Evolutionary conservation across 2,113 vertebrate genomes (phyloP), one percentile per base, ranked within the genome.

Genomic region (Lutjanus erythropterus): DNA sequence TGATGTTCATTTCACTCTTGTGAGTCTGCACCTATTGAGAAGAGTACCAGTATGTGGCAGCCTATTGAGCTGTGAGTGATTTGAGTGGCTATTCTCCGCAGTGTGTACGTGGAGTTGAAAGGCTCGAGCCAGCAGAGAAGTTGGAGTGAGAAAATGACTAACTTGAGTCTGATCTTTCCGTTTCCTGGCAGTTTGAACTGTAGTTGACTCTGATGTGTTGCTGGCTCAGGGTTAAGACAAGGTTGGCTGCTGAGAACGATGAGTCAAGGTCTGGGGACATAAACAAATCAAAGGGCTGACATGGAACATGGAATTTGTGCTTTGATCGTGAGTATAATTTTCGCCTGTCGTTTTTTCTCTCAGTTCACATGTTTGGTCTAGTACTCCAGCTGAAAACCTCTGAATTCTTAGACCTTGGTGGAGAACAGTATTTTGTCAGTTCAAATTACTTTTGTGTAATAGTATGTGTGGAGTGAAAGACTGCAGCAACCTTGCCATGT

Each of bases 31-130:
- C 84, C 89, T 83, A 88, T 92, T 91, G 88, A 91, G 82, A 78
- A 56, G 87, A 88, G 86, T 65, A 75, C 59, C 83, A 61, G 68
- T 75, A 79, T 84, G 81, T 80, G 71, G 86, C 85, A 61, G 87
- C 84, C 72, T 78, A 83, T 91, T 91, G 88, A 93, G 92, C 91
- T 77, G 77, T 69, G 83, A 90, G 89, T 90, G 87, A 91, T 92
- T 90, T 71, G 80, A 93, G 91, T 89, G 89, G 81, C 88, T 77
- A 60, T 89, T 81, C 88, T 80, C 66, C 41, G 35, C 88, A 67
- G 84, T 86, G 77, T 75, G 79, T 81, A 39, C 14, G 77, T 18
- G 64, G 75, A 82, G 87, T 80, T 89, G 78, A 92, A 91, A 89
- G 82, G 78, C 79, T 85, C 12, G 49, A 81, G 67, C 70, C 62